Evolutionary conservation across 2,888 invertebrate genomes (phyloP), one percentile per base, ranked within the genome.

Genomic region (Drosophila kanekoi): DNA sequence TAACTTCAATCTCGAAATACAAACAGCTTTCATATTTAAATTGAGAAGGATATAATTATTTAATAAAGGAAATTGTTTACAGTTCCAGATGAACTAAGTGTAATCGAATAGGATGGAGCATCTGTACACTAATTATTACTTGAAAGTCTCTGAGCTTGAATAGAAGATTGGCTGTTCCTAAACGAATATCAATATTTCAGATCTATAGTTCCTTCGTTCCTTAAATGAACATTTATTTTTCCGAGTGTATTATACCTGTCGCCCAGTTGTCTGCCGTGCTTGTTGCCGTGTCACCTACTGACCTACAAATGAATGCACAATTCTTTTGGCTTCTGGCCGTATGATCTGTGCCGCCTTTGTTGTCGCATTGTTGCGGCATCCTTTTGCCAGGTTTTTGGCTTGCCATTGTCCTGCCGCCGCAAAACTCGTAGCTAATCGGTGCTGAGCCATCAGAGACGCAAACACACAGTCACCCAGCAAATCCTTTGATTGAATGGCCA

Each of bases 241-340:
- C n/a, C 5, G 3, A 69, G 76, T 73, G 77, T 43, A 66, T n/a
- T 69, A 68, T 85, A 89, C 89, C 90, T 90, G 90, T 87, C 90
- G 89, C 85, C 90, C 59, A 48, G 71, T 69, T 67, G 74, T 74
- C 76, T 72, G 57, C 33, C 28, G 18, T 18, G 18, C 18, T 64
- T 76, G 59, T 76, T 79, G 70, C 67, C 72, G 56, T 72, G 64
- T 81, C 81, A 84, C 86, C 83, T 63, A 82, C 67, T 82, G 86
- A 82, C 82, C 86, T 70, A 81, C 48, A 77, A 62, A 35, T 11
- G 62, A 64, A 57, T 61, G 53, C 54, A 59, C 61, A 58, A 58
- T 60, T 67, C 49, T 44, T 44, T 41, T 47, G 52, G 62, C 65
- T 49, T 61, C 58, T 41, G n/a, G 16, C 28, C 35, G 47, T 82